Evolutionary conservation across 2,888 invertebrate genomes (phyloP).

Genomic region (Cerastoderma edule): DNA sequence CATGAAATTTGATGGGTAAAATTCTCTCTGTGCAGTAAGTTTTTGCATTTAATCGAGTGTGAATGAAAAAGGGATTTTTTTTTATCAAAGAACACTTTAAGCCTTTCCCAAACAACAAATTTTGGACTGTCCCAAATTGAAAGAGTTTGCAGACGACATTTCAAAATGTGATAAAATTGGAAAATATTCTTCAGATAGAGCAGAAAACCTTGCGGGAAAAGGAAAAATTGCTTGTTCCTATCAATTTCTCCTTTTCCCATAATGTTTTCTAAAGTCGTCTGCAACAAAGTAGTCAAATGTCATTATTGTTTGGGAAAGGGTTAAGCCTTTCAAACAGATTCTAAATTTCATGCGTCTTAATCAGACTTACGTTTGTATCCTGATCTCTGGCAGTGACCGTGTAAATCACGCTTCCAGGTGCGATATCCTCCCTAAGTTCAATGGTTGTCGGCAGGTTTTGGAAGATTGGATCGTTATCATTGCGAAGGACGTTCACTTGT

Average conservation of each 20-base stretch:
- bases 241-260: background rate
- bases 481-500: conserved; percentile 54
- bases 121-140: too few relatives aligned
- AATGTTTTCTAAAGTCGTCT: background rate
- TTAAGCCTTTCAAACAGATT: too few relatives aligned
- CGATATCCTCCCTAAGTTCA: conserved; percentile 40
- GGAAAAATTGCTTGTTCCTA: background rate
- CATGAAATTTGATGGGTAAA: too few relatives aligned
- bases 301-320: too few relatives aligned
- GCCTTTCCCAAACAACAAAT: too few relatives aligned
- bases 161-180: background rate
- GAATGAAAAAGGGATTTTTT: too few relatives aligned
- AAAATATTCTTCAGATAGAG: too few relatives aligned
- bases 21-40: too few relatives aligned
- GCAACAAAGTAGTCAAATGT: background rate
- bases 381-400: conserved; percentile 50
- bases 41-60: too few relatives aligned
- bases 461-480: conserved; percentile 58
- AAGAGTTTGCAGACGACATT: too few relatives aligned
- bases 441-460: conserved; percentile 43
- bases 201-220: background rate
- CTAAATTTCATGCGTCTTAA: too few relatives aligned
- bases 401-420: conserved; percentile 25
- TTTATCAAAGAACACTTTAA: too few relatives aligned
- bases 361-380: conserved; percentile 43